Evolutionary conservation across 2,797 vertebrate genomes (phyloP).

Genomic region (Avahi laniger): DNA sequence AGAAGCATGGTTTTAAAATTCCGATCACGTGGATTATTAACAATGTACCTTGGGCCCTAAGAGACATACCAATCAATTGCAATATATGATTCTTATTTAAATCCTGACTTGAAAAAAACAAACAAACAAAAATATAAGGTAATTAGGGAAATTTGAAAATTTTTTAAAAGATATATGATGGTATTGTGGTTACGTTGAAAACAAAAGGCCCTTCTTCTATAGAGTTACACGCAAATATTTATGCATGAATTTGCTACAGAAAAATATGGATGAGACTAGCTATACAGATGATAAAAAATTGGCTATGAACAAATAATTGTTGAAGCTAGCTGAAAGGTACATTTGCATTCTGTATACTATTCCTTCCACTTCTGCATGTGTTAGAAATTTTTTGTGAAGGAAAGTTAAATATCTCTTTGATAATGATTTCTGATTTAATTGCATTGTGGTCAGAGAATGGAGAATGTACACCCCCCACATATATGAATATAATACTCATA

Average conservation of each 20-base stretch:
- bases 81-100: background rate
- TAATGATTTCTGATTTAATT: slow-evolving; percentile 9
- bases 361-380: background rate
- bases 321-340: background rate
- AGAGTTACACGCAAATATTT: background rate
- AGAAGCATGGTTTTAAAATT: slow-evolving; percentile 13
- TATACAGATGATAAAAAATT: background rate
- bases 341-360: background rate
- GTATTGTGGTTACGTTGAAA: background rate
- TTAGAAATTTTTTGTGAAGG: background rate
- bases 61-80: background rate
- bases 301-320: background rate
- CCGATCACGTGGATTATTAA: background rate
- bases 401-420: slow-evolving; percentile 2
- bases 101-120: background rate
- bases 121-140: background rate
- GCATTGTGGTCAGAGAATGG: background rate
- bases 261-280: background rate
- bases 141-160: background rate
- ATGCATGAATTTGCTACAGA: background rate
- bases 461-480: background rate
- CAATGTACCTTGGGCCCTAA: background rate
- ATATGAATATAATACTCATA: background rate
- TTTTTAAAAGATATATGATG: background rate
- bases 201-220: background rate